Evolutionary conservation across 1,140 invertebrate genomes (phyloP), one percentile per base, ranked within the genome.

Genomic region (Drosophila lacertosa): DNA sequence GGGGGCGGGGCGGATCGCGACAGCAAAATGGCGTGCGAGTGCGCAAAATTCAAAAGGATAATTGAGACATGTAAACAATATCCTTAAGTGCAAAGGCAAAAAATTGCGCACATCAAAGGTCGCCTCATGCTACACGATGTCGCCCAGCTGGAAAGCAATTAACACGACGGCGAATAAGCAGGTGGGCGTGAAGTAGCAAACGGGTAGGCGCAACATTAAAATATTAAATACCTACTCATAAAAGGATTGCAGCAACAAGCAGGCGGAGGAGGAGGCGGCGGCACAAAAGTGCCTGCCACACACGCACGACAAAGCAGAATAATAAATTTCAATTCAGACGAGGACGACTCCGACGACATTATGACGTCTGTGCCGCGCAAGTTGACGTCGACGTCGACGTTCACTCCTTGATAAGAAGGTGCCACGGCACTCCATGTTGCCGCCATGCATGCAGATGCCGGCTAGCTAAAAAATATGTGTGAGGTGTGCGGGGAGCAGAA

Each of bases 41-140:
- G 44, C 54, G 65, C 48, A 33, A 58, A 68, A 75, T 71, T 76
- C 77, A 88, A 86, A 75, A 75, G 83, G 77, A 86, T 86, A 86
- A 86, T 86, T 86, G 82, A 88, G 82, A 88, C 78, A 75, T 88
- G 82, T 82, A 80, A 88, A 86, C 82, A 86, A 86, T 86, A 86
- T 86, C 66, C 77, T 73, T 75, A 82, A 86, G 82, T 82, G 82
- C 82, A 47, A 67, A 68, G 18, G 45, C 64, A 65, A 64, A 45
- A 70, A 70, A 71, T 60, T 66, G 69, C 44, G 66, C 55, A 80
- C 81, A 86, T 88, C 82, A 86, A 86, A 86, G 81, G 77, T 86
- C 68, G 57, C 59, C 70, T 42, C 71, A 48, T 58, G 59, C 53
- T 53, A 68, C n/a, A n/a, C n/a, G n/a, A n/a, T n/a, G 54, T 60